Conservation (phyloP, 2,113 vertebrate genomes). For the Strix uralensis region DNA sequence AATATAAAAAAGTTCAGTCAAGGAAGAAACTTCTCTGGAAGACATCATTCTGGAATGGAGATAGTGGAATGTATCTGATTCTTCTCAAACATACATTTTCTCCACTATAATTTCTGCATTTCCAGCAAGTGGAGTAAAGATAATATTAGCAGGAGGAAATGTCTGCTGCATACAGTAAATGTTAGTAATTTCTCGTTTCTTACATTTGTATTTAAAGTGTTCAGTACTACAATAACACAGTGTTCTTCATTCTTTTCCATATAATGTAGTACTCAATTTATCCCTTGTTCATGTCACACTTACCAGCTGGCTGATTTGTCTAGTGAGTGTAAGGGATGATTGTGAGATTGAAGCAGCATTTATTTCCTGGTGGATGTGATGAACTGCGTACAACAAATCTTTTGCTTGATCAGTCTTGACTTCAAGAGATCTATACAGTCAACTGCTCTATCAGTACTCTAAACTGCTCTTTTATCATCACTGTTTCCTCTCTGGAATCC, state of each 20-base stretch:
- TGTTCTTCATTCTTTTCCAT: neutral
- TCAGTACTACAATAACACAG: neutral
- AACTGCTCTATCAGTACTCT: neutral
- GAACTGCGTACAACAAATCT: neutral
- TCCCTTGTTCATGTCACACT: neutral
- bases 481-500: neutral
- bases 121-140: neutral
- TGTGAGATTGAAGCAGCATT: neutral
- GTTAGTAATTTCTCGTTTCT: neutral
- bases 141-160: neutral
- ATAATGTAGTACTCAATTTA: neutral
- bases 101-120: neutral
- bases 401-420: neutral
- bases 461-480: neutral
- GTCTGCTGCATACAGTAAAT: neutral
- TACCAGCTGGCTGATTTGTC: neutral
- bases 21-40: neutral
- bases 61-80: neutral
- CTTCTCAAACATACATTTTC: neutral
- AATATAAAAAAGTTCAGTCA: neutral
- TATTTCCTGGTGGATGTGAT: neutral
- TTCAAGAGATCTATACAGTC: neutral
- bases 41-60: neutral
- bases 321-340: neutral
- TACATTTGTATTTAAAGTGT: neutral